phyloP scores from a whole-genome alignment of 2,888 invertebrate genomes.

The Lissocephala sabroskyi region DNA sequence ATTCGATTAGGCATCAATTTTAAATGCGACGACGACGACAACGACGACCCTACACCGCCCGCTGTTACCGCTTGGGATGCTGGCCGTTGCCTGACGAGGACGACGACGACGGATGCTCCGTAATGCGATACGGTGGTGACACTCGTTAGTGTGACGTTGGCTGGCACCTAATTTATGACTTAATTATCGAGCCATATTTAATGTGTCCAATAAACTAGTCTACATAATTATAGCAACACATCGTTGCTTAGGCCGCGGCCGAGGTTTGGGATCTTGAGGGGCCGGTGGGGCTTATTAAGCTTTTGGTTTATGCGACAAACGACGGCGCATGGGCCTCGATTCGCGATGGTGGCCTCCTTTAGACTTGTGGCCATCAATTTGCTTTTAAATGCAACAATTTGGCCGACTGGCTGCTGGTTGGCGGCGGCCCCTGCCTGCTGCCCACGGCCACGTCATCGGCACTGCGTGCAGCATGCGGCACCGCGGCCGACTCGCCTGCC shows the following conservation, averaged over 20 bases:
- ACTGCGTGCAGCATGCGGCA: conserved; percentile 16
- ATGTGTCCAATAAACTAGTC: conserved; percentile 76
- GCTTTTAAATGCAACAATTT: conserved; percentile 69
- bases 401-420: conserved; percentile 30
- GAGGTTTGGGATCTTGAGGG: conserved; percentile 10
- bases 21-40: conserved; percentile 66
- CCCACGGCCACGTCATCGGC: conserved; percentile 39
- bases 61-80: background rate
- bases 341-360: conserved; percentile 61
- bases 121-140: conserved; percentile 57
- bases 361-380: conserved; percentile 67
- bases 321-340: conserved; percentile 15
- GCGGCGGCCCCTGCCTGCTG: background rate
- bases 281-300: conserved; percentile 48
- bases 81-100: conserved; percentile 31
- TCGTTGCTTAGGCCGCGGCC: conserved; percentile 48
- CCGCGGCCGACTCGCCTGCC: too few relatives aligned
- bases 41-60: too few relatives aligned
- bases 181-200: conserved; percentile 72
- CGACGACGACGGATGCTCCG: conserved; percentile 42
- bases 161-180: conserved; percentile 72
- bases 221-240: conserved; percentile 67
- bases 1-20: conserved; percentile 69
- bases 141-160: conserved; percentile 42
- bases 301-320: conserved; percentile 54